phyloP scores from a whole-genome alignment of 1,140 invertebrate species.

The Drosophila simulans region DNA sequence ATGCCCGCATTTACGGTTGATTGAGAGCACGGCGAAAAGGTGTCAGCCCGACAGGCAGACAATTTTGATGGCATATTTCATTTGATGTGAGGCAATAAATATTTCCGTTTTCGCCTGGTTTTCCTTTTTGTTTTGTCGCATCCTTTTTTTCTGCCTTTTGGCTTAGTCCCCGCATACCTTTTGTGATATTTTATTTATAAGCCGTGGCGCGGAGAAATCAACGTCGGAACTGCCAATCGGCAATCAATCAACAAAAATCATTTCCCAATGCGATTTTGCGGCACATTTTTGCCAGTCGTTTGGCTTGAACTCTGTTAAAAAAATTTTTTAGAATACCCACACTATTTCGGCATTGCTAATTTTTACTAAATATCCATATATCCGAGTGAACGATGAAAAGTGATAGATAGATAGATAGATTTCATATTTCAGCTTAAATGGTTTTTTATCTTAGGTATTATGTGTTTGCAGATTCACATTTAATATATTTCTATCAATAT shows the following conservation, averaged over 20 bases:
- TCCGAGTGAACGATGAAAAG: too few relatives aligned
- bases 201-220: constrained; percentile 57
- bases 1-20: constrained; percentile 67
- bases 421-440: too few relatives aligned
- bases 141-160: constrained; percentile 33
- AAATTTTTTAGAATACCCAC: constrained; percentile 16
- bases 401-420: too few relatives aligned
- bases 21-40: constrained; percentile 72
- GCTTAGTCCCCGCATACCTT: constrained; percentile 14
- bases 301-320: constrained; percentile 29
- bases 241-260: constrained; percentile 71
- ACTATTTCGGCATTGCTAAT: constrained; percentile 13
- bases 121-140: constrained; percentile 33
- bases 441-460: too few relatives aligned
- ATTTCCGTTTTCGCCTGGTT: constrained; percentile 46
- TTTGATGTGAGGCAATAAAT: constrained; percentile 77
- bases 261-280: constrained; percentile 55
- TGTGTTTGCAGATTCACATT: too few relatives aligned
- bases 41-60: constrained; percentile 70
- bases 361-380: background rate
- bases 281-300: constrained; percentile 18
- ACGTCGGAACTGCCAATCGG: constrained; percentile 71
- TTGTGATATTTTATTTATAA: constrained; percentile 75
- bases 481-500: too few relatives aligned
- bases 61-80: constrained; percentile 79